A percentile compares a stretch with the other conserved stretches of the same genome.
These are phyloP conservation scores for Chascanopsetta lugubris DNA, from an alignment of 2,113 vertebrate species.

Conservation along the genomic window DNA sequence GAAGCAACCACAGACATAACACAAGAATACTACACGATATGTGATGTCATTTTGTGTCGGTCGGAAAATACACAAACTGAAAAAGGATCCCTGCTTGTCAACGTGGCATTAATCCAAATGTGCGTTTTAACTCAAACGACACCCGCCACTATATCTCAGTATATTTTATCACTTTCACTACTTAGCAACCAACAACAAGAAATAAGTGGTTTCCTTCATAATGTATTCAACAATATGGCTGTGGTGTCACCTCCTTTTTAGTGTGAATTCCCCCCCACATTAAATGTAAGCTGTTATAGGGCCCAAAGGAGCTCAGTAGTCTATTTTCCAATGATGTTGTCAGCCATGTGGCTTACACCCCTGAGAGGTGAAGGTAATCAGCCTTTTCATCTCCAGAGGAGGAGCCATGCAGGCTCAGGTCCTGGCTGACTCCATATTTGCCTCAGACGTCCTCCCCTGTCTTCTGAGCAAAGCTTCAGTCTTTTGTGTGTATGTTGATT, in stretches of 20 bases:
- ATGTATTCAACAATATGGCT: constrained; percentile 60
- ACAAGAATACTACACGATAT: constrained; percentile 4
- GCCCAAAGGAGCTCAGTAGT: constrained; percentile 79
- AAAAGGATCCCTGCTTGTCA: constrained; percentile 10
- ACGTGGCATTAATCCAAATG: neutral
- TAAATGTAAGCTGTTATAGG: constrained; percentile 80
- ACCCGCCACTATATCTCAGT: constrained; percentile 6
- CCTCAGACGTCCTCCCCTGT: constrained; percentile 34
- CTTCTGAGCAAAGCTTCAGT: constrained; percentile 28
- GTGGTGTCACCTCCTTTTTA: constrained; percentile 77
- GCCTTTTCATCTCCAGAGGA: constrained; percentile 80
- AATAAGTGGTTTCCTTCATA: constrained; percentile 52
- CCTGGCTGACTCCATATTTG: constrained; percentile 69
- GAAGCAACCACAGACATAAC: no score
- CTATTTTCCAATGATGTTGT: constrained; percentile 85
- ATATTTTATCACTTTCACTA: constrained; percentile 22
- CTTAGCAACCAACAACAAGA: constrained; percentile 30
- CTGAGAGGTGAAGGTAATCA: constrained; percentile 82
- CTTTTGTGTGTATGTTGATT: neutral
- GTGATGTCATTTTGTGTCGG: constrained; percentile 21
- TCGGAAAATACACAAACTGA: constrained; percentile 14
- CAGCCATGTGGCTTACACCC: constrained; percentile 80
- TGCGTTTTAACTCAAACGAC: constrained; percentile 18
- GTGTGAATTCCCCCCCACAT: constrained; percentile 64
- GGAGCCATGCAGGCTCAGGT: constrained; percentile 59